Evolutionary conservation across 2,888 invertebrate species (phyloP).

Genomic region (Hanleya hanleyi): DNA sequence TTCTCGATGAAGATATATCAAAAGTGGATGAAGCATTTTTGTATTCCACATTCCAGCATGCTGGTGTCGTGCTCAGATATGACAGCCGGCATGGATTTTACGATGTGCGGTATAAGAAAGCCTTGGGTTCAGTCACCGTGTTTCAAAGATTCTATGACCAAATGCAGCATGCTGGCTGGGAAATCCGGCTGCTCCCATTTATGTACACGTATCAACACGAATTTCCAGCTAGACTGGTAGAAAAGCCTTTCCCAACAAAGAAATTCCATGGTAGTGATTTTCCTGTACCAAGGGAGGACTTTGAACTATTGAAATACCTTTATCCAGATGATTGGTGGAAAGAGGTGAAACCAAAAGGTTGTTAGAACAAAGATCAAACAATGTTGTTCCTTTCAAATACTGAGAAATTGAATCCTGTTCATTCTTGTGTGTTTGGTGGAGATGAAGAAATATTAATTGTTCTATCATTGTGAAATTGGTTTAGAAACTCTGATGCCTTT

Average conservation of each 20-base stretch:
- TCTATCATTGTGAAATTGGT: no score
- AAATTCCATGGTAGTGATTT: constrained; percentile 62
- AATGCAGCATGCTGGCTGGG: constrained; percentile 77
- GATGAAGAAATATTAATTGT: no score
- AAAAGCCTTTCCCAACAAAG: constrained; percentile 74
- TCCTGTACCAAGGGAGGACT: constrained; percentile 77
- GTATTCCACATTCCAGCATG: constrained; percentile 75
- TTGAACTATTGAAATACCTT: constrained; percentile 78
- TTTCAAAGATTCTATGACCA: constrained; percentile 61
- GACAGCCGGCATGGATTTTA: constrained; percentile 76
- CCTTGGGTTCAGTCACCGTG: constrained; percentile 74
- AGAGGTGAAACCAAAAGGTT: constrained; percentile 49
- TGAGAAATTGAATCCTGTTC: no score
- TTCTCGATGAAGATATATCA: constrained; percentile 74
- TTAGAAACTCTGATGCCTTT: no score
- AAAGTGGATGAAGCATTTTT: constrained; percentile 74
- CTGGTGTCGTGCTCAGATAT: constrained; percentile 75
- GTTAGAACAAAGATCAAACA: no score
- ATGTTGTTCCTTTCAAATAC: no score
- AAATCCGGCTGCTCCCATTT: constrained; percentile 76
- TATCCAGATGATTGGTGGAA: constrained; percentile 78
- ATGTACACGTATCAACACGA: constrained; percentile 71
- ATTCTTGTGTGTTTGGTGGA: no score
- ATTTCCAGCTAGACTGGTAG: constrained; percentile 76
- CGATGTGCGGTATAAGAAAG: constrained; percentile 69